Percentiles rank a stretch among this genome's conserved stretches.
Conservation (phyloP, 92 coral and sea anemone species). For the Anthopleura xanthogrammica region DNA sequence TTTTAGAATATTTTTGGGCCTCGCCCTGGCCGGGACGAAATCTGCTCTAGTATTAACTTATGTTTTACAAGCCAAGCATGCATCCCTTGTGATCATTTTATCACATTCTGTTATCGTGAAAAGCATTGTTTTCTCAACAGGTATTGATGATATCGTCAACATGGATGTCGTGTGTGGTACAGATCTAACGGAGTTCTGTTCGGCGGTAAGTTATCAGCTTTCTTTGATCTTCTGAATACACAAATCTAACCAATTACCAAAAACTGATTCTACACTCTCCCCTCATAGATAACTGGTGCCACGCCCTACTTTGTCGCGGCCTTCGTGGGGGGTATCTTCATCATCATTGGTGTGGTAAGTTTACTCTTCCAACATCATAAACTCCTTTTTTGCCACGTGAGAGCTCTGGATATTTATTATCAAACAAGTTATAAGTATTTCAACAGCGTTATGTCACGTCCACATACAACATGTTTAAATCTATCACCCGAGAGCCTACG, state of each 20-base stretch:
- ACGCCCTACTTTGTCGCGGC: slow-evolving; percentile 90
- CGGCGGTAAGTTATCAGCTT: slow-evolving; percentile 61
- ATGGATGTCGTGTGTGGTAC: slow-evolving; percentile 84
- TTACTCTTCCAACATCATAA: not conserved
- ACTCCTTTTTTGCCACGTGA: not conserved
- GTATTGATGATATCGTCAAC: slow-evolving; percentile 84
- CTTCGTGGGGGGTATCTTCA: slow-evolving; percentile 90
- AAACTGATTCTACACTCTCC: not conserved
- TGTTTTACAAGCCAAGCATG: too few relatives aligned
- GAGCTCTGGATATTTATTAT: too few relatives aligned
- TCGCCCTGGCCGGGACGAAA: too few relatives aligned
- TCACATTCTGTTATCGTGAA: too few relatives aligned
- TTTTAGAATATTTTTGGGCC: too few relatives aligned
- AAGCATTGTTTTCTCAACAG: slow-evolving; percentile 26
- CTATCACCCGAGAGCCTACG: not conserved
- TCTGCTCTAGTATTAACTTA: too few relatives aligned
- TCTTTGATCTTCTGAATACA: not conserved
- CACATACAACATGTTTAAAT: too few relatives aligned
- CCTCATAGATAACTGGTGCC: slow-evolving; percentile 78
- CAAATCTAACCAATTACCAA: not conserved
- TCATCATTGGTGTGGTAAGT: slow-evolving; percentile 96
- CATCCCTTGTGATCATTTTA: too few relatives aligned
- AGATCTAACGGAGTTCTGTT: slow-evolving; percentile 79
- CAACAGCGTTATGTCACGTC: too few relatives aligned
- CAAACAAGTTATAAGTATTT: too few relatives aligned